A percentile compares a stretch with the other conserved stretches of the same genome.
phyloP scores from a whole-genome alignment of 2,888 invertebrate genomes.

The Melangyna quadrimaculata region DNA sequence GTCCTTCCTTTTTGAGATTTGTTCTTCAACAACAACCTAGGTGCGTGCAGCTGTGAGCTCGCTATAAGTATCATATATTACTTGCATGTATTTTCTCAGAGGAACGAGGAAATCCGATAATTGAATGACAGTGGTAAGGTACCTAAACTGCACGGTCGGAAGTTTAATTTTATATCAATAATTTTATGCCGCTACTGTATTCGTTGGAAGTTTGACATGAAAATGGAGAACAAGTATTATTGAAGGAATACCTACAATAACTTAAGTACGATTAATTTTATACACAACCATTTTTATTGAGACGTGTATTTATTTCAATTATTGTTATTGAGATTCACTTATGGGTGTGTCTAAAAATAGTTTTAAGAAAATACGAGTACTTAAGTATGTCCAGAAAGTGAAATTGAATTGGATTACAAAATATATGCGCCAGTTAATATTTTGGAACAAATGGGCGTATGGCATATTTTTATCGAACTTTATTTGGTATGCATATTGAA shows the following conservation, averaged over 20 bases:
- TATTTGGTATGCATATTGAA: neutral
- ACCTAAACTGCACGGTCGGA: neutral
- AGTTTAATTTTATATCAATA: neutral
- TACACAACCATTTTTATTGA: constrained; percentile 26
- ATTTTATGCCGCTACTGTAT: neutral
- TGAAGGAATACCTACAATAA: neutral
- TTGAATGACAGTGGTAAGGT: constrained; percentile 5
- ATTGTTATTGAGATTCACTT: constrained; percentile 1
- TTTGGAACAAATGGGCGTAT: constrained; percentile 39
- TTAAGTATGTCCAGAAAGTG: constrained; percentile 10
- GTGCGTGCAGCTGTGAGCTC: neutral
- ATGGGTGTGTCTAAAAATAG: constrained; percentile 8
- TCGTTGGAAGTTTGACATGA: neutral
- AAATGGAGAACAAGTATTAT: neutral
- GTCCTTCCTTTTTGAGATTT: constrained; percentile 17
- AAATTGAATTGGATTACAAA: constrained; percentile 6
- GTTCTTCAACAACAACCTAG: neutral
- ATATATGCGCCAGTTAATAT: neutral
- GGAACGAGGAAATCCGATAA: constrained; percentile 28
- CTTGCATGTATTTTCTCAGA: constrained; percentile 27
- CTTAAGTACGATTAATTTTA: neutral
- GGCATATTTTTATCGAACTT: too few relatives aligned
- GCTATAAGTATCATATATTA: constrained; percentile 3
- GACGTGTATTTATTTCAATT: constrained; percentile 50
- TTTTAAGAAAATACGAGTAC: neutral